Conservation (phyloP, 2,888 invertebrate species). For the Idaea dimidiata region DNA sequence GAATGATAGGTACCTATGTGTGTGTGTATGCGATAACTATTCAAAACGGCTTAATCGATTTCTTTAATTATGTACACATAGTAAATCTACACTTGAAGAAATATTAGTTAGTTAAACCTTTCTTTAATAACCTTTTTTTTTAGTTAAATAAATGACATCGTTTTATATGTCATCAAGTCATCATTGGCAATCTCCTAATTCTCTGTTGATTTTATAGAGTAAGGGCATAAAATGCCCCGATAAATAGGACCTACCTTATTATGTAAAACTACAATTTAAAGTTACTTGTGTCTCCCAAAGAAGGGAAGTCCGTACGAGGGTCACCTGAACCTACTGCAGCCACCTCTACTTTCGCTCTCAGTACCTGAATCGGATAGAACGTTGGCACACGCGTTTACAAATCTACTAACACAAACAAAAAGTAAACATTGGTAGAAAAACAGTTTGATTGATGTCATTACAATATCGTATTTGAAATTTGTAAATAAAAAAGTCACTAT, state of each 20-base stretch:
- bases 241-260: neutral
- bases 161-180: too few species aligned
- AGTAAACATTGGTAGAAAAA: slow-evolving; percentile 2
- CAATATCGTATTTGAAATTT: slow-evolving; percentile 5
- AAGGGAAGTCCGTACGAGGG: slow-evolving; percentile 47
- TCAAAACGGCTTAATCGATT: too few species aligned
- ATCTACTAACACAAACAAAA: slow-evolving; percentile 34
- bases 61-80: too few species aligned
- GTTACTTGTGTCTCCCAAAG: slow-evolving; percentile 29
- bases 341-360: slow-evolving; percentile 67
- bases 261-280: slow-evolving; percentile 3
- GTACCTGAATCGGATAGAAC: slow-evolving; percentile 41
- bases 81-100: too few species aligned
- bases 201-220: neutral
- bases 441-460: neutral
- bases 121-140: too few species aligned
- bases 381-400: slow-evolving; percentile 41
- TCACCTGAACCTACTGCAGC: slow-evolving; percentile 30
- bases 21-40: too few species aligned
- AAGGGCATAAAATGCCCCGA: neutral
- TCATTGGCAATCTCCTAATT: too few species aligned
- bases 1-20: too few species aligned
- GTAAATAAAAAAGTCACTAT: slow-evolving; percentile 13
- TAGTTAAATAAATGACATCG: too few species aligned
- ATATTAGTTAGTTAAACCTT: too few species aligned